These are phyloP conservation scores for Gallirallus australis DNA, from an alignment of 2,797 vertebrate species.

Conservation along the genomic window DNA sequence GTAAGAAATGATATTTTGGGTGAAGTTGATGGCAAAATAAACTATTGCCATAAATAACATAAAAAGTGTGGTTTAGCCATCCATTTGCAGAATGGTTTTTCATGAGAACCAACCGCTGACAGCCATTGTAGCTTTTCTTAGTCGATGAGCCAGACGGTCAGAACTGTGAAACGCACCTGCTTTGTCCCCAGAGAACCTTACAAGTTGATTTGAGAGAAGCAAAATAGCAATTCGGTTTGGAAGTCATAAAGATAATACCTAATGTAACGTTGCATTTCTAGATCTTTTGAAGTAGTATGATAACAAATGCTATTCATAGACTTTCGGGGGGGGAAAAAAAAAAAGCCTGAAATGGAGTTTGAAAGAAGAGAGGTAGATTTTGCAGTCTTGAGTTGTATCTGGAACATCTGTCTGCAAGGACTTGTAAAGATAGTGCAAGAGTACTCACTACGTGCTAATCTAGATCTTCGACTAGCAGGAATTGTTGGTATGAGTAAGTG, in stretches of 20 bases:
- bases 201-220: neutral
- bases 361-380: neutral
- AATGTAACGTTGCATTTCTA: neutral
- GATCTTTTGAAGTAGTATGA: neutral
- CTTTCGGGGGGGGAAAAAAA: neutral
- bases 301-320: neutral
- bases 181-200: neutral
- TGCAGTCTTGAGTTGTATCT: neutral
- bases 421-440: neutral
- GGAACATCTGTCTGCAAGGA: neutral
- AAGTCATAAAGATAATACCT: neutral
- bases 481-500: neutral
- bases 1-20: neutral
- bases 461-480: neutral
- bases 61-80: neutral
- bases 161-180: neutral
- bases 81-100: neutral
- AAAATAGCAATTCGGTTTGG: neutral
- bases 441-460: neutral
- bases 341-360: neutral
- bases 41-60: neutral
- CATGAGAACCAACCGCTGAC: neutral
- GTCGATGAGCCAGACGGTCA: accelerated
- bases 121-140: neutral
- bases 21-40: neutral